These are phyloP conservation scores for Diplodus sargus DNA, from an alignment of 2,797 vertebrate species.

Conservation along the genomic window DNA sequence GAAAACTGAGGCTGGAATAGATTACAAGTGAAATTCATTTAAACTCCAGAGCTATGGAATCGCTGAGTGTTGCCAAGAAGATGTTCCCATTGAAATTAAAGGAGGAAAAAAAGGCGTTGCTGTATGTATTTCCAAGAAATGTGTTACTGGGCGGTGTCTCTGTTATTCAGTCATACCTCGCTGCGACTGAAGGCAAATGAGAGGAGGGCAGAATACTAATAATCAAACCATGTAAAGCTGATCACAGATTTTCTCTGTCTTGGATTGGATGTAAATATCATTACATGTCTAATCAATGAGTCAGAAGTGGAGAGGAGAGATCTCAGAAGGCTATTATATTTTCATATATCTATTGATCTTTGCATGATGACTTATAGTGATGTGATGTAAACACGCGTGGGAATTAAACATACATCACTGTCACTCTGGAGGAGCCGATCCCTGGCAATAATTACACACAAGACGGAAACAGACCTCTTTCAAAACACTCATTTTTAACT, in stretches of 20 bases:
- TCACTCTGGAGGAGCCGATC: conserved; percentile 16
- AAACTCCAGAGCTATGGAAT: conserved; percentile 36
- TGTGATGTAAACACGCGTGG: conserved; percentile 36
- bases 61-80: conserved; percentile 24
- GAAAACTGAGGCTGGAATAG: conserved; percentile 30
- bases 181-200: conserved; percentile 5
- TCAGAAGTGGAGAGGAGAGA: conserved; percentile 18
- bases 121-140: conserved; percentile 15
- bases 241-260: neutral
- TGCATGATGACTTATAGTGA: conserved; percentile 59
- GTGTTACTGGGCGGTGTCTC: neutral
- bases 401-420: conserved; percentile 30
- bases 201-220: neutral
- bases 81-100: conserved; percentile 23
- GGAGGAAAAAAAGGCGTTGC: neutral
- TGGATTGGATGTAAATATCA: conserved; percentile 12
- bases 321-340: conserved; percentile 50
- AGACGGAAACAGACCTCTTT: conserved; percentile 18
- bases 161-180: neutral
- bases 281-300: neutral
- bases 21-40: conserved; percentile 51
- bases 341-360: conserved; percentile 68
- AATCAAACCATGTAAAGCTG: neutral
- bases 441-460: conserved; percentile 21
- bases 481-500: neutral